These are phyloP conservation scores for Phaonia tiefii DNA, from an alignment of 2,888 invertebrate genomes.

Conservation along the genomic window DNA sequence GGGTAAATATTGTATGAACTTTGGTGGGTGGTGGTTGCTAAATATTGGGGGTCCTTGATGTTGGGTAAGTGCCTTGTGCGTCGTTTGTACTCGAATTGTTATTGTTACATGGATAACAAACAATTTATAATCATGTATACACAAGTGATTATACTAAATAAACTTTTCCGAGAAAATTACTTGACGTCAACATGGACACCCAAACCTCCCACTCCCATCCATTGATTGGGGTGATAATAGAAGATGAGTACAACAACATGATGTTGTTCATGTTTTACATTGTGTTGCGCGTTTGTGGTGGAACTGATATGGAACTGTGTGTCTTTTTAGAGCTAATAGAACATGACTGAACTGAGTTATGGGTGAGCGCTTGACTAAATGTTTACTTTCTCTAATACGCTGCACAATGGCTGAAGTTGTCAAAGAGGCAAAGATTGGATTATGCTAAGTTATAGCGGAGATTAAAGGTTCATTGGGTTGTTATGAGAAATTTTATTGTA, in stretches of 20 bases:
- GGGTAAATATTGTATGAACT: neutral
- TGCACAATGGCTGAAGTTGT: no score
- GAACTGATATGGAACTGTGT: neutral
- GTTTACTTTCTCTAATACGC: constrained; percentile 16
- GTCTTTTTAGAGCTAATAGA: neutral
- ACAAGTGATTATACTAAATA: constrained; percentile 65
- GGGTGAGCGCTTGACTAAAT: constrained; percentile 3
- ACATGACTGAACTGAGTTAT: neutral
- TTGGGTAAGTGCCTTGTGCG: constrained; percentile 54
- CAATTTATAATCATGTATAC: constrained; percentile 65
- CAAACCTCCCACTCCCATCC: neutral
- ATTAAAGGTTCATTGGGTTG: no score
- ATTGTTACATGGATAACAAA: constrained; percentile 57
- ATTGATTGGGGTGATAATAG: constrained; percentile 41
- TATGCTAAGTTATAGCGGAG: no score
- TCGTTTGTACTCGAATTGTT: constrained; percentile 10
- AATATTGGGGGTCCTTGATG: no score
- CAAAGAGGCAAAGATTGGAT: neutral
- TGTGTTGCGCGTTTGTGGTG: constrained; percentile 1
- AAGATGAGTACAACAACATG: constrained; percentile 41
- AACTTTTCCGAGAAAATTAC: constrained; percentile 63
- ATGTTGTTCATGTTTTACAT: neutral
- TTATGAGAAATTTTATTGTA: no score
- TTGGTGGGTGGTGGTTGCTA: neutral
- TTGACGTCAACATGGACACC: constrained; percentile 51